phyloP scores from a whole-genome alignment of 2,888 invertebrate species.

The Protula sp. region DNA sequence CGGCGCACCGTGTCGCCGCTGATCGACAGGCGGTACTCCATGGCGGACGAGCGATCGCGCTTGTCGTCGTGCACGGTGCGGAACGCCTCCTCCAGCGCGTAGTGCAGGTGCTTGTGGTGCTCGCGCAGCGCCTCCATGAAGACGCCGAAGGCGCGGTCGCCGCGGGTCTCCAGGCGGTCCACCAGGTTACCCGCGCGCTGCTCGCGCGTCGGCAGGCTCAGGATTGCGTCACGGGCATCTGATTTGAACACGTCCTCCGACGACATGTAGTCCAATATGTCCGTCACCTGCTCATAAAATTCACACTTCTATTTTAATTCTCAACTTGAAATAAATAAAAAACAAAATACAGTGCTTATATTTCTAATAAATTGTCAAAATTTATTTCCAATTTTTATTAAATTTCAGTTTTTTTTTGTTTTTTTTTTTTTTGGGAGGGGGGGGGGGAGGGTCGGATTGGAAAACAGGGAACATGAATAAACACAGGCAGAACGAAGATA shows the following conservation, averaged over 20 bases:
- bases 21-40: constrained; percentile 11
- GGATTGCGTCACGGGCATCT: constrained; percentile 11
- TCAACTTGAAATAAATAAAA: not conserved
- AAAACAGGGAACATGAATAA: too few relatives aligned
- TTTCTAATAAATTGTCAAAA: not conserved
- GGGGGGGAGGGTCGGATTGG: too few relatives aligned
- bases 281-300: not conserved
- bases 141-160: constrained; percentile 15
- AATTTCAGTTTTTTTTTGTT: too few relatives aligned
- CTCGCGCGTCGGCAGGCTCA: constrained; percentile 11
- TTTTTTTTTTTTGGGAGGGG: too few relatives aligned
- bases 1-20: constrained; percentile 20
- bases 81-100: constrained; percentile 21
- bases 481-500: too few relatives aligned
- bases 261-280: constrained; percentile 10
- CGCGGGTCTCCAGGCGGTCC: constrained; percentile 21
- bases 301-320: not conserved
- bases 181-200: constrained; percentile 19
- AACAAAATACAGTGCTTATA: too few relatives aligned
- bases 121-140: constrained; percentile 24
- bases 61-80: constrained; percentile 16
- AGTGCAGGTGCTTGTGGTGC: constrained; percentile 19
- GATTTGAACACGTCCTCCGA: constrained; percentile 15
- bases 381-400: not conserved
- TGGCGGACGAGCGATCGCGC: too few relatives aligned